Base-by-base conservation (phyloP, 2,888 invertebrate species). In the Serripes groenlandicus region DNA sequence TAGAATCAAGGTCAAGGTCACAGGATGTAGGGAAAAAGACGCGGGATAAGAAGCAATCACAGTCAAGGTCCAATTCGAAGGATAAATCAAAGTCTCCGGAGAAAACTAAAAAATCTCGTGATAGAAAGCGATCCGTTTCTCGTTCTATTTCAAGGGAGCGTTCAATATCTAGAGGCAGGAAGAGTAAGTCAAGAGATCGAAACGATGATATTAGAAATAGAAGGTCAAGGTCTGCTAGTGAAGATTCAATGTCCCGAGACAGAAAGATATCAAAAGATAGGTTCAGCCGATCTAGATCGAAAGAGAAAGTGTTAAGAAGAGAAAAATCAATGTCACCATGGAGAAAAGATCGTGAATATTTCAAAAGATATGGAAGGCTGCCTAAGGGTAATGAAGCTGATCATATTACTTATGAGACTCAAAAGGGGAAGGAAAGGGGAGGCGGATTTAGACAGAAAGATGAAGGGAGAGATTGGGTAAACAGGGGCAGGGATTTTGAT, bases 311-410 rank as follows among this genome's bases (percentile, higher is more conserved):
- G 30, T 32, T n/a, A 11, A 69, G 23, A 35, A 60, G 34, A 58
- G 42, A 35, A 30, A 75, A 56, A 34, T 83, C 85, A 68, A 52
- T 75, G 49, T 86, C 85, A 15, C 84, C 84, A 34, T 80, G 80
- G 84, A 80, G 84, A 54, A 84, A 75, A 72, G 84, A 84, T 54
- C 34, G 80, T 35, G 82, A 85, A 64, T 77, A 76, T 54, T 81
- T 62, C 30, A 81, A 78, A 54, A 32, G 75, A 7, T 76, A 78
- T 76, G 81, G 81, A 37, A 78, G 80, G 66, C 56, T 83, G 35
- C 80, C 83, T 5, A 56, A 75, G 30, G 58, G 72, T 34, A 73
- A 75, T 34, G 78, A 85, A 69, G 81, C 81, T 30, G 81, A 85
- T 74, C 42, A 62, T 56, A 80, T 78, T 18, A 72, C 30, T 7